Conservation (phyloP, 2,797 vertebrate genomes). For the Enteromius unitaeniatus region DNA sequence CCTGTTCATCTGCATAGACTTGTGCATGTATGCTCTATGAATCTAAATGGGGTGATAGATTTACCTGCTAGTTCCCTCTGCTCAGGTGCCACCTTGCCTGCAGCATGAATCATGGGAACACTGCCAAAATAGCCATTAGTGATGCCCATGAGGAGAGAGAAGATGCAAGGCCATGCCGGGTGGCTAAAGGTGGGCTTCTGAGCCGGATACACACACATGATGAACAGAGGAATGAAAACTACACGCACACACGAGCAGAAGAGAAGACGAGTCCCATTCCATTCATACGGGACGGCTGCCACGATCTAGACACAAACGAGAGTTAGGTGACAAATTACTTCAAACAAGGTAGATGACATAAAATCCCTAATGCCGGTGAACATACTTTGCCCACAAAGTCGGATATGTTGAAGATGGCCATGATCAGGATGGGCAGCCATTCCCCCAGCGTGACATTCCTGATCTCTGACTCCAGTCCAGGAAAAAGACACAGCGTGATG, state of each 20-base stretch:
- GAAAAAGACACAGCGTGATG: constrained; percentile 96
- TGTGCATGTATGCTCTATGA: not conserved
- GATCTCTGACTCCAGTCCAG: constrained; percentile 95
- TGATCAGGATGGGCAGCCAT: constrained; percentile 97
- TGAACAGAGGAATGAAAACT: constrained; percentile 96
- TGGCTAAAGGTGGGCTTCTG: constrained; percentile 86
- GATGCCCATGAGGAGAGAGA: constrained; percentile 97
- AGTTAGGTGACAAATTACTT: not conserved
- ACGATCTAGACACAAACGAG: constrained; percentile 81
- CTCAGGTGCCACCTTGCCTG: constrained; percentile 89
- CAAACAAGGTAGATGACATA: not conserved
- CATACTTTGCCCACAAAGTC: constrained; percentile 97
- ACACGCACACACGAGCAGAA: constrained; percentile 90
- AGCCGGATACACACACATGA: constrained; percentile 93
- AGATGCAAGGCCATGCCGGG: constrained; percentile 96
- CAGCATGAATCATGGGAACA: constrained; percentile 96
- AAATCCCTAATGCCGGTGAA: not conserved
- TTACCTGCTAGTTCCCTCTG: constrained; percentile 95
- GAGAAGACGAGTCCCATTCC: constrained; percentile 90
- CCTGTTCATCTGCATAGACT: constrained; percentile 5
- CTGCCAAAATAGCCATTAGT: constrained; percentile 97
- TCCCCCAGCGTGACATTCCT: constrained; percentile 88
- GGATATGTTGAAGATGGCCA: constrained; percentile 98
- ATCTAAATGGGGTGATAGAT: constrained; percentile 42
- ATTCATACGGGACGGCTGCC: constrained; percentile 92